phyloP scores from a whole-genome alignment of 2,797 vertebrate genomes.

The Galago senegalensis region DNA sequence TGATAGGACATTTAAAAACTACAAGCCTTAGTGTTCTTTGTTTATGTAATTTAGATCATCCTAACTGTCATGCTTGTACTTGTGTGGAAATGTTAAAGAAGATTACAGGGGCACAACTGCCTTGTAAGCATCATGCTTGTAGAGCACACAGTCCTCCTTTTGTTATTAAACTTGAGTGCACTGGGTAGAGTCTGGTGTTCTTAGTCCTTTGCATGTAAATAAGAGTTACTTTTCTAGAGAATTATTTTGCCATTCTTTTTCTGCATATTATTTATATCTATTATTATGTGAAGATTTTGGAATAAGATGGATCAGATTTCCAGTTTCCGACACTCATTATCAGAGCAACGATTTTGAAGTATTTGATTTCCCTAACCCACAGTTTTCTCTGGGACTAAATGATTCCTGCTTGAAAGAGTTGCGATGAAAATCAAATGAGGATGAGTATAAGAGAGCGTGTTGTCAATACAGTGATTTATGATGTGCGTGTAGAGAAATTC shows the following conservation, averaged over 20 bases:
- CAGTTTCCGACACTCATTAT: background rate
- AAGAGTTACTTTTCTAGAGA: background rate
- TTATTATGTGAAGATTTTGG: background rate
- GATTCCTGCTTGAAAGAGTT: background rate
- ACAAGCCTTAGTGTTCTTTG: background rate
- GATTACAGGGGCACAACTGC: background rate
- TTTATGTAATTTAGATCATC: background rate
- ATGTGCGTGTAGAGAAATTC: background rate
- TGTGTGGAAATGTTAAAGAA: background rate
- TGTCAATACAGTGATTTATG: background rate
- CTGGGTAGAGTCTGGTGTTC: background rate
- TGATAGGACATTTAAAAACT: background rate
- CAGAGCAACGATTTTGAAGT: background rate
- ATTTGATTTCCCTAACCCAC: conserved; percentile 42
- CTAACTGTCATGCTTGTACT: background rate
- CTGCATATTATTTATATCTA: background rate
- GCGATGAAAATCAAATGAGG: background rate
- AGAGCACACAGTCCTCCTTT: background rate
- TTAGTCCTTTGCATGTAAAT: background rate
- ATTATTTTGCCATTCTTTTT: background rate
- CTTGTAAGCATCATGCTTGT: background rate
- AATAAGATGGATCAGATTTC: conserved; percentile 18
- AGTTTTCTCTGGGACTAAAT: conserved; percentile 35
- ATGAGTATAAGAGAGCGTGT: background rate
- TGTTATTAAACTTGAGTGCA: no score